Conservation (phyloP, 2,797 vertebrate species). For the Macropodus opercularis region DNA sequence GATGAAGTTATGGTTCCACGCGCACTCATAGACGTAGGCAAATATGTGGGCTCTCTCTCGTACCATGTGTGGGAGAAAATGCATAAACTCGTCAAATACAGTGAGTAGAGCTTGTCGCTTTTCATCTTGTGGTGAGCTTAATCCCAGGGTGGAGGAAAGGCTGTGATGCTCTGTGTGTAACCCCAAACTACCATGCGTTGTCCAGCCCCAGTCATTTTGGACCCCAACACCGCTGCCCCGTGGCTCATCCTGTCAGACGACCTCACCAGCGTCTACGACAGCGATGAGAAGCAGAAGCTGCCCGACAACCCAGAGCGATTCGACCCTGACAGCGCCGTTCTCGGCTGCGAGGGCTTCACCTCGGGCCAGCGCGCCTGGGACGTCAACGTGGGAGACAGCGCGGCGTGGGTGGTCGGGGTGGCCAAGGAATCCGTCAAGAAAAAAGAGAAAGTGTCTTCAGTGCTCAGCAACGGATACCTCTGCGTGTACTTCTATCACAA, state of each 20-base stretch:
- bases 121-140: neutral
- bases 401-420: slow-evolving; percentile 78
- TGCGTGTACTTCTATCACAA: slow-evolving; percentile 79
- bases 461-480: slow-evolving; percentile 76
- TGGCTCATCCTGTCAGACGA: slow-evolving; percentile 79
- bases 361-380: slow-evolving; percentile 72
- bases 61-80: slow-evolving; percentile 77
- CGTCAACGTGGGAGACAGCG: slow-evolving; percentile 74
- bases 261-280: slow-evolving; percentile 71
- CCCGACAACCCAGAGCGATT: slow-evolving; percentile 79
- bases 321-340: slow-evolving; percentile 69
- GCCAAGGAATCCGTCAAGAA: slow-evolving; percentile 69
- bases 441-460: slow-evolving; percentile 75
- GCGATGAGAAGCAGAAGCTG: slow-evolving; percentile 67
- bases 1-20: slow-evolving; percentile 46
- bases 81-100: slow-evolving; percentile 65
- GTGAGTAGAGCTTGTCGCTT: slow-evolving; percentile 53
- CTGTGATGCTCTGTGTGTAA: neutral
- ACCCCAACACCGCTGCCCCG: slow-evolving; percentile 79
- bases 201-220: slow-evolving; percentile 75
- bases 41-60: slow-evolving; percentile 68
- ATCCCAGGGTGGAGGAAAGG: neutral
- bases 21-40: slow-evolving; percentile 72
- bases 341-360: slow-evolving; percentile 66
- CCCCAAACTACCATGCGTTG: slow-evolving; percentile 25